Base-by-base conservation (phyloP, 1,140 invertebrate genomes). In the Aphaenogaster rudis region DNA sequence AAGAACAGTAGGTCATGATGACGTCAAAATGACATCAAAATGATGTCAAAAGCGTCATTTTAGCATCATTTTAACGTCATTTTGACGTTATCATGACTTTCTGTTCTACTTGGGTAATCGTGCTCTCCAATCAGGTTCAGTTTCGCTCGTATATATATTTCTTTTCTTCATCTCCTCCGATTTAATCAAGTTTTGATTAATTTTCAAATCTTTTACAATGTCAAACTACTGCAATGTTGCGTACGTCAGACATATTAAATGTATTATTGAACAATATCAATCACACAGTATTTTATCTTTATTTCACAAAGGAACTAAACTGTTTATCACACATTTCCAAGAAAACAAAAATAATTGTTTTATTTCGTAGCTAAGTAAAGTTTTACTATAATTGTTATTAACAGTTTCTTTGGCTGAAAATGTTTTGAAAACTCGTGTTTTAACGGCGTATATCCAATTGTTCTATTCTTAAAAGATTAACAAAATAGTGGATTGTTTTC, bases 331-430 rank as follows among this genome's bases (percentile, higher is more conserved):
- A 28, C 5, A 13, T 36, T 74, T 52, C 3, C 17, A 5, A 50
- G 11, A 52, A 52, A 72, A 52, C 11, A 54, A 57, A 48, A 71
- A 33, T 50, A 52, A 72, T 72, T 52, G 50, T 13, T 39, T 36
- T 36, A 15, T 5, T 7, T 52, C 7, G 17, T 21, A n/a, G 8
- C 11, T 13, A 33, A 52, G 2, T 33, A 50, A 50, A 72, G 36
- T 72, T 72, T 33, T 52, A 36, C 17, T 17, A n/a, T 48, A 28
- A 54, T 54, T 15, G 1, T 63, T 33, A 66, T 39, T 9, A 21
- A 17, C 33, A 76, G 21, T 76, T 15, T 57, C n/a, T n/a, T 57
- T 57, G 36, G 1, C 52, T 39, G 5, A 63, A 6, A 13, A 63
- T 28, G 1, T 63, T 63, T 63, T 33, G 1, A 61, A 36, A 36